Conservation (phyloP, 2,888 invertebrate species). For the Synanthedon andrenaeformis region DNA sequence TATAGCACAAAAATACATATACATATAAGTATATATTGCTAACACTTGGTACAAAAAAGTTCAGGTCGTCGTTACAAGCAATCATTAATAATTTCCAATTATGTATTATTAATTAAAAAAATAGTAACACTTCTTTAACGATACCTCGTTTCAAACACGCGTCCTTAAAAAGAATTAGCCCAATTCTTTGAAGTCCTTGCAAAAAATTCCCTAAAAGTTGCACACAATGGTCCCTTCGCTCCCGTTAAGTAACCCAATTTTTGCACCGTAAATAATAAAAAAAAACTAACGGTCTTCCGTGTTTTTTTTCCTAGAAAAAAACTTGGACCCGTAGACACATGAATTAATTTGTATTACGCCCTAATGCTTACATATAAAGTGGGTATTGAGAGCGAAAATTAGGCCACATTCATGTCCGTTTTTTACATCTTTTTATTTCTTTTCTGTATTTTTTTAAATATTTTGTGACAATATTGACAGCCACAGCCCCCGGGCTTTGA, state of each 20-base stretch:
- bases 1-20: too few relatives aligned
- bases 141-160: conserved; percentile 18
- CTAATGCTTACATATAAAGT: conserved; percentile 61
- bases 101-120: conserved; percentile 36
- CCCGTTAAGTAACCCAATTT: conserved; percentile 71
- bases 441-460: conserved; percentile 31
- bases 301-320: conserved; percentile 28
- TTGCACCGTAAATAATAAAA: conserved; percentile 63
- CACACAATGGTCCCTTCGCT: conserved; percentile 46
- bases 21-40: too few relatives aligned
- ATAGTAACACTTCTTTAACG: conserved; percentile 22
- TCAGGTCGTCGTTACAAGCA: too few relatives aligned
- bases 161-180: conserved; percentile 17
- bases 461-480: conserved; percentile 69
- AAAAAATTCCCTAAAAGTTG: conserved; percentile 26
- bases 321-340: conserved; percentile 26
- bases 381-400: conserved; percentile 65
- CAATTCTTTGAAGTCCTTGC: conserved; percentile 18
- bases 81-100: conserved; percentile 43
- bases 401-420: conserved; percentile 53
- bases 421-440: conserved; percentile 21
- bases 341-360: conserved; percentile 67
- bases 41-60: too few relatives aligned
- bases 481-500: conserved; percentile 35
- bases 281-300: conserved; percentile 57